Evolutionary conservation across 1,140 invertebrate genomes (phyloP).

Genomic region (Aphidius ervi): DNA sequence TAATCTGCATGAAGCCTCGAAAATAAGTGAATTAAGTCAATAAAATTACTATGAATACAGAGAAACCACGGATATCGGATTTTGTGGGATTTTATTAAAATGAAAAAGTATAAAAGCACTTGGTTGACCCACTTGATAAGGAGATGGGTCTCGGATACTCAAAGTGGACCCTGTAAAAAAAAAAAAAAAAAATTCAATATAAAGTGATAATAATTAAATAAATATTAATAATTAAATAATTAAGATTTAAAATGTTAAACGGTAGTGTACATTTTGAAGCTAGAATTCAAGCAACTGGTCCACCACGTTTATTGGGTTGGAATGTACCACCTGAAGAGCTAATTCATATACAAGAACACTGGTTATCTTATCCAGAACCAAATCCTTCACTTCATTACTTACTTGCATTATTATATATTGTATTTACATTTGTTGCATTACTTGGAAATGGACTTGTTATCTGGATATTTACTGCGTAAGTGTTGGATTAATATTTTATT

Average conservation of each 20-base stretch:
- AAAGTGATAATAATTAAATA: slow-evolving; percentile 32
- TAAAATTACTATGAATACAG: slow-evolving; percentile 29
- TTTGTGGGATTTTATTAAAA: too few relatives aligned
- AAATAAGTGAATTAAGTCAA: slow-evolving; percentile 38
- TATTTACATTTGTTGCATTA: slow-evolving; percentile 73
- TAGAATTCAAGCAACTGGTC: slow-evolving; percentile 41
- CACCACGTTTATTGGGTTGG: slow-evolving; percentile 66
- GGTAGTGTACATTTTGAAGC: slow-evolving; percentile 43
- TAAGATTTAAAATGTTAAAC: slow-evolving; percentile 37
- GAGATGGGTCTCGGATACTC: too few relatives aligned
- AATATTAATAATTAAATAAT: slow-evolving; percentile 36
- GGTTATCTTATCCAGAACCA: slow-evolving; percentile 74
- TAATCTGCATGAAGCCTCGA: slow-evolving; percentile 46
- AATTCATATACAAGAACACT: slow-evolving; percentile 75
- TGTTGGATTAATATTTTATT: slow-evolving; percentile 23
- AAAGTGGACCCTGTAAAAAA: too few relatives aligned
- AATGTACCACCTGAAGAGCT: slow-evolving; percentile 73
- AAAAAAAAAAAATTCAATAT: slow-evolving; percentile 10
- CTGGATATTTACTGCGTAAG: slow-evolving; percentile 80
- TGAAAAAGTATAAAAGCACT: too few relatives aligned
- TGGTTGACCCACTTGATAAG: too few relatives aligned
- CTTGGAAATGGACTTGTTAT: slow-evolving; percentile 85
- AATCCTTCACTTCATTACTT: slow-evolving; percentile 79
- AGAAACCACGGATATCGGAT: background rate
- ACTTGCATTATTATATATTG: slow-evolving; percentile 73